Evolutionary conservation across 2,113 vertebrate species (phyloP).

Genomic region (Mus spicilegus): DNA sequence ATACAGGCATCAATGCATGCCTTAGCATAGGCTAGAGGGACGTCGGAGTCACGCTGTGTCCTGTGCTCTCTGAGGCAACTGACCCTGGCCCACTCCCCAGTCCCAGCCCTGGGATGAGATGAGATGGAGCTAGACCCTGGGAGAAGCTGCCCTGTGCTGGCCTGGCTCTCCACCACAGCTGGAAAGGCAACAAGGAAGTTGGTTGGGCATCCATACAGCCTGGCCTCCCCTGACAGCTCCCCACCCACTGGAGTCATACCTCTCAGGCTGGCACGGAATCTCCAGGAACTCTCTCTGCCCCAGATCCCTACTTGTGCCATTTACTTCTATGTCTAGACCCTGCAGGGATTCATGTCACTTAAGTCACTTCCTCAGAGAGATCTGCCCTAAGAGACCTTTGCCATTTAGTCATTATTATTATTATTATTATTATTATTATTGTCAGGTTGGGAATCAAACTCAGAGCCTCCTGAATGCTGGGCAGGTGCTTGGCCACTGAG

Average conservation of each 20-base stretch:
- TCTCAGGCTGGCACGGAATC: not conserved
- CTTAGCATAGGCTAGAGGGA: not conserved
- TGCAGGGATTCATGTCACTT: not conserved
- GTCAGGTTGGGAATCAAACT: not conserved
- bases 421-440: not conserved
- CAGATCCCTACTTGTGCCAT: not conserved
- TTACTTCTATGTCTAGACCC: not conserved
- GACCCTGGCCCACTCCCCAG: not conserved
- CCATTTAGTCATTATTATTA: not conserved
- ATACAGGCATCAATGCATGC: not conserved
- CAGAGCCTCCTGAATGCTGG: not conserved
- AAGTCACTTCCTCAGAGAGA: not conserved
- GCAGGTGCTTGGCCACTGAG: not conserved
- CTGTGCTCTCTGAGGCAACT: not conserved
- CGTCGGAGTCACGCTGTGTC: not conserved
- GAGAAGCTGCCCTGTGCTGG: not conserved
- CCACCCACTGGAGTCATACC: not conserved
- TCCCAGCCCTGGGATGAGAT: not conserved
- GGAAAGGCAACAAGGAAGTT: not conserved
- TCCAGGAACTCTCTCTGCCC: not conserved
- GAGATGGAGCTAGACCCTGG: not conserved
- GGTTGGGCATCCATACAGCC: not conserved
- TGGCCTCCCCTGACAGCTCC: not conserved
- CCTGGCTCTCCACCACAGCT: not conserved
- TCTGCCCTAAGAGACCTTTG: not conserved